Evolutionary conservation across 2,797 vertebrate species (phyloP), one percentile per base, ranked within the genome.

Genomic region (Linurgus olivaceus): DNA sequence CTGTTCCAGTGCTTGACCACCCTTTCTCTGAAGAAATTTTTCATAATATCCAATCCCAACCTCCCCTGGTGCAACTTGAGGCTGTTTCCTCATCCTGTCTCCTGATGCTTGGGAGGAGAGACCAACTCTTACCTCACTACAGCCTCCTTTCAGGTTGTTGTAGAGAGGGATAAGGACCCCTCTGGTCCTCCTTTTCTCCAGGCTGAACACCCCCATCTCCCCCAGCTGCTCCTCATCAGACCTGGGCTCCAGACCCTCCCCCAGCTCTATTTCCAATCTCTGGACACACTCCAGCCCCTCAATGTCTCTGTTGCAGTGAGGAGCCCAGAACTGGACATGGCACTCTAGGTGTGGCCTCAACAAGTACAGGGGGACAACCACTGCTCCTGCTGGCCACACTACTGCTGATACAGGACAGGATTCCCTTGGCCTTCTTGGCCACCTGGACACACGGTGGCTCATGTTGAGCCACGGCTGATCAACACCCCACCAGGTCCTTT

Each of bases 261-360:
- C 17, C 45, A 73, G 28, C 8, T 73, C 45, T 0, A 0, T 4
- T 73, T 2, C 20, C 2, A 3, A 48, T 35, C 57, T 42, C 29
- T 59, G 45, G 20, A 45, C 19, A 10, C 0, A 0, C 17, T 33
- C 24, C 25, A 52, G n/a, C 4, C 4, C 20, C n/a, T 65, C 37
- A 25, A 3, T 21, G 11, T 45, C 14, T 25, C 65, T 12, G 1
- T 45, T 73, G 33, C 2, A 1, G 7, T 33, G 59, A 66, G 33
- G 11, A 4, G 4, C 20, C 9, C 45, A 59, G 3, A 80, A 29
- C 4, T 9, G 6, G 7, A 6, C 17, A 9, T 10, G 29, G 5
- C 2, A 18, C 3, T 52, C 0, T 0, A 58, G 24, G 3, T 45
- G n/a, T 28, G 20, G 13, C 26, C 31, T 65, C 24, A n/a, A 13